phyloP scores from a whole-genome alignment of 2,113 vertebrate genomes.

The Circaetus cinerascens region DNA sequence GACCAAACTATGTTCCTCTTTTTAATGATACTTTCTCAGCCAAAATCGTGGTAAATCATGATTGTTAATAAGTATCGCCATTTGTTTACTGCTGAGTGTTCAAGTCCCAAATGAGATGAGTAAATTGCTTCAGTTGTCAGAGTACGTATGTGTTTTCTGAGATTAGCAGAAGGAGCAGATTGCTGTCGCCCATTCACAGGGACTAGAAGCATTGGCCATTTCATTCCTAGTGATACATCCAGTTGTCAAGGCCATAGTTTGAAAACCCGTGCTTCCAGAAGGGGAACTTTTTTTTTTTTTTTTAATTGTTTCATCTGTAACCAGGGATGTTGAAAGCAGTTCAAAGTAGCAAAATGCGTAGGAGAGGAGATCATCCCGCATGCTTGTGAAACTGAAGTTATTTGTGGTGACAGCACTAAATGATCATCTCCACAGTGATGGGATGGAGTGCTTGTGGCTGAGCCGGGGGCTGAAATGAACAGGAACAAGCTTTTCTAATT shows the following conservation, averaged over 20 bases:
- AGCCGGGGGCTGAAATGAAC: not conserved
- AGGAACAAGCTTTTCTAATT: not conserved
- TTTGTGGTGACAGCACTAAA: constrained; percentile 29
- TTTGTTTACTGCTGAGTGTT: not conserved
- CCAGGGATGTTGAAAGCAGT: not conserved
- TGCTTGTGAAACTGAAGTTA: not conserved
- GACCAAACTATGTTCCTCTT: not conserved
- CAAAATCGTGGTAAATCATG: not conserved
- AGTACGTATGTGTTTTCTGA: not conserved
- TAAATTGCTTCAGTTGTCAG: not conserved
- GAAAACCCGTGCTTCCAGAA: not conserved
- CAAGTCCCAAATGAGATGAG: not conserved
- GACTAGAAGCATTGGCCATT: not conserved
- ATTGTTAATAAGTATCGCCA: not conserved
- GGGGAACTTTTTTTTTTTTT: fast-evolving
- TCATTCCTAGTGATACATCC: not conserved
- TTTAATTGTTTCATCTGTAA: not conserved
- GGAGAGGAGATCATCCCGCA: not conserved
- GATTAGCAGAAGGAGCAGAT: not conserved
- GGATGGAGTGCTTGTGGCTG: not conserved
- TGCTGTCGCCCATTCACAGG: not conserved
- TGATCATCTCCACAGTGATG: not conserved
- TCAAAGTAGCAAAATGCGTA: not conserved
- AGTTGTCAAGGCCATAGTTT: not conserved
- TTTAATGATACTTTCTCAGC: not conserved